Conservation (phyloP, 2,888 invertebrate genomes). For the Apodemia mormo region DNA sequence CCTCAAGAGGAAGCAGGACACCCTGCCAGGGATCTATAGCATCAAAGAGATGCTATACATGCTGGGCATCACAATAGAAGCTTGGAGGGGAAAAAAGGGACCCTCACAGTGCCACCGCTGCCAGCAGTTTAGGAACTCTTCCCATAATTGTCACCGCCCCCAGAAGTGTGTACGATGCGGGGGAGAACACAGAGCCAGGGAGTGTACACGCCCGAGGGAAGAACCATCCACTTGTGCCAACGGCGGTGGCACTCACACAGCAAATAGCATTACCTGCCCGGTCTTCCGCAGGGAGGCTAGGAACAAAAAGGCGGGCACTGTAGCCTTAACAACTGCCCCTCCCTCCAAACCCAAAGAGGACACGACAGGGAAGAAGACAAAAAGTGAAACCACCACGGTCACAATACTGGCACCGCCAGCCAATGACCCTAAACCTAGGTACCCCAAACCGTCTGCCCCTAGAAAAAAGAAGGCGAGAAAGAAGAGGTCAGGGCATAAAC, state of each 20-base stretch:
- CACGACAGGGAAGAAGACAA: no score
- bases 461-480: no score
- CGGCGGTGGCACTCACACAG: no score
- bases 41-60: not conserved
- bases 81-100: not conserved
- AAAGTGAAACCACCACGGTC: no score
- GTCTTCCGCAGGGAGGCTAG: slow-evolving; percentile 15
- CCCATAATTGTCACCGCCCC: no score
- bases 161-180: slow-evolving; percentile 1
- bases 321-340: slow-evolving; percentile 20
- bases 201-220: slow-evolving; percentile 25
- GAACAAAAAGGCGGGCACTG: slow-evolving; percentile 29
- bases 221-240: no score
- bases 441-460: no score
- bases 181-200: slow-evolving; percentile 22
- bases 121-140: not conserved
- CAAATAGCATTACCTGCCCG: not conserved
- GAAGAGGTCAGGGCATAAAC: no score
- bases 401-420: no score
- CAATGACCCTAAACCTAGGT: no score
- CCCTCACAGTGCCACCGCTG: not conserved
- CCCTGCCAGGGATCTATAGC: not conserved
- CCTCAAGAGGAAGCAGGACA: not conserved
- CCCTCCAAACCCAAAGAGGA: no score
- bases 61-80: not conserved